Evolutionary conservation across 2,113 vertebrate species (phyloP).

Genomic region (Leucoraja erinaceus): DNA sequence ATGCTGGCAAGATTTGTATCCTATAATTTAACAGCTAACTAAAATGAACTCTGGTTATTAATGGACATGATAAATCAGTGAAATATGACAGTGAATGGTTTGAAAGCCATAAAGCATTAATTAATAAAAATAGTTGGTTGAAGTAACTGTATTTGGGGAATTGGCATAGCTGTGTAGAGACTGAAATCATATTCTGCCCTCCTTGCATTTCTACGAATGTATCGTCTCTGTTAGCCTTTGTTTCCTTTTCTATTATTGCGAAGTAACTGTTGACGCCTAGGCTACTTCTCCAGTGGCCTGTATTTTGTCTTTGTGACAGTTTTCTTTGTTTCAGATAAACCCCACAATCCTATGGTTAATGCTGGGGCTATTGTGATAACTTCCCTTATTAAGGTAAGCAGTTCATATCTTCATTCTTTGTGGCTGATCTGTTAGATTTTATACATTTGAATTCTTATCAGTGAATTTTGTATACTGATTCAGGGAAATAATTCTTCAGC

Average conservation of each 20-base stretch:
- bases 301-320: background rate
- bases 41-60: too few species aligned
- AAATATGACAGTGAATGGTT: background rate
- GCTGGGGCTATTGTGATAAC: slow-evolving; percentile 95
- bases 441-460: background rate
- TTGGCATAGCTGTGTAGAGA: background rate
- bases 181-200: too few species aligned
- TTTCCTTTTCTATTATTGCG: too few species aligned
- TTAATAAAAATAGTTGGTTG: background rate
- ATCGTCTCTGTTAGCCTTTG: too few species aligned
- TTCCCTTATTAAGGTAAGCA: slow-evolving; percentile 92
- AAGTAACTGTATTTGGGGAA: background rate
- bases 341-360: slow-evolving; percentile 98
- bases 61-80: too few species aligned
- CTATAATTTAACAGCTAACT: too few species aligned
- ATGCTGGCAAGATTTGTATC: too few species aligned
- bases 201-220: too few species aligned
- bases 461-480: background rate
- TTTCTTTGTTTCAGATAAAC: slow-evolving; percentile 74
- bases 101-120: background rate
- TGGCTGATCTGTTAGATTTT: background rate
- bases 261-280: too few species aligned
- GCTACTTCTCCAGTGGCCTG: background rate
- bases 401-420: background rate
- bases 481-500: too few species aligned